Conservation (phyloP, 1,140 invertebrate genomes). For the Rhagoletis zephyria region DNA sequence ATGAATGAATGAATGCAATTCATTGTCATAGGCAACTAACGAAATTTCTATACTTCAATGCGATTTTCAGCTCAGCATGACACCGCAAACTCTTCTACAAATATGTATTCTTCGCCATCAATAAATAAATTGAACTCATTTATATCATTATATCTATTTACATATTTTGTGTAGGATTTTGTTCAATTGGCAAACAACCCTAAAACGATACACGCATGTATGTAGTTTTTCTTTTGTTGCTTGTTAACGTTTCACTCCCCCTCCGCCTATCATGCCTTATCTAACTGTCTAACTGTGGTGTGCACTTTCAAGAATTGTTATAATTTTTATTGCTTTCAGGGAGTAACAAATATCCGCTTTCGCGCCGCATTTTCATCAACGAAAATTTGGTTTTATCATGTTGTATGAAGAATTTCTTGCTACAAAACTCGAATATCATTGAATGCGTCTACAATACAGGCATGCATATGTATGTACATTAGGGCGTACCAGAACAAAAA, state of each 20-base stretch:
- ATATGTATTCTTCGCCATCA: too few relatives aligned
- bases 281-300: background rate
- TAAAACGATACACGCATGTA: background rate
- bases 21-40: slow-evolving; percentile 18
- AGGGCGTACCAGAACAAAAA: too few relatives aligned
- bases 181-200: slow-evolving; percentile 9
- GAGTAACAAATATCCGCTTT: background rate
- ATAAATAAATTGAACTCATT: too few relatives aligned
- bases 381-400: background rate
- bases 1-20: slow-evolving; percentile 14
- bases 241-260: background rate
- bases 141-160: background rate
- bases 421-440: background rate
- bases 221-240: too few relatives aligned
- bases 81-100: background rate
- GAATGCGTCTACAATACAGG: background rate
- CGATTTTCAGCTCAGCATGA: background rate
- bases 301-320: background rate
- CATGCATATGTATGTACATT: too few relatives aligned
- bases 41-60: slow-evolving; percentile 17
- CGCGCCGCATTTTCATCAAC: slow-evolving; percentile 7
- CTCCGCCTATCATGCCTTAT: background rate
- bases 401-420: background rate
- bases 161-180: background rate
- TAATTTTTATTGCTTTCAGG: background rate